These are phyloP conservation scores for Teleogryllus occipitalis DNA, from an alignment of 1,140 invertebrate species.

Conservation along the genomic window DNA sequence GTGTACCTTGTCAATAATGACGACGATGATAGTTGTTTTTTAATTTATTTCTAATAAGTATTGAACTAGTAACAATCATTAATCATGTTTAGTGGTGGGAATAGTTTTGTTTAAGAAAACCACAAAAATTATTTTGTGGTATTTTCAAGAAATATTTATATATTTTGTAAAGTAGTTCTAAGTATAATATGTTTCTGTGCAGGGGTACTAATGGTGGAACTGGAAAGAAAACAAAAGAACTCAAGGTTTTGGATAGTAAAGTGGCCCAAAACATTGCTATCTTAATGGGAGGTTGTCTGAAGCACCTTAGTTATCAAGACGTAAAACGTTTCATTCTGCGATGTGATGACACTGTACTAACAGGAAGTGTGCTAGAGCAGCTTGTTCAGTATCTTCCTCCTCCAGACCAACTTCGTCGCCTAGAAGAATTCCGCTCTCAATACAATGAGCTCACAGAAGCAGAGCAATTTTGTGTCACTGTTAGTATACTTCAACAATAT, in stretches of 20 bases:
- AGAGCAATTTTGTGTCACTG: conserved; percentile 91
- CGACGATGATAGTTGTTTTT: too few species aligned
- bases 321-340: conserved; percentile 74
- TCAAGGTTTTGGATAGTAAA: conserved; percentile 87
- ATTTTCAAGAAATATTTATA: too few species aligned
- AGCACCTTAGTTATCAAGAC: conserved; percentile 79
- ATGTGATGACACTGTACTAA: conserved; percentile 78
- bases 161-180: too few species aligned
- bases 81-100: too few species aligned
- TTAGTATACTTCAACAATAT: conserved; percentile 45
- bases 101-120: too few species aligned
- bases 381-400: conserved; percentile 83
- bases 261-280: conserved; percentile 93
- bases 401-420: conserved; percentile 75
- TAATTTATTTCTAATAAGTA: too few species aligned
- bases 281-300: conserved; percentile 77
- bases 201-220: conserved; percentile 45
- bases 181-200: neutral
- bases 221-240: conserved; percentile 79
- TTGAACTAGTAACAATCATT: too few species aligned
- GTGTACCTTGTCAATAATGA: too few species aligned
- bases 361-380: conserved; percentile 71
- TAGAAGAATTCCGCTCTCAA: conserved; percentile 69
- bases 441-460: conserved; percentile 81
- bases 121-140: too few species aligned